phyloP scores from a whole-genome alignment of 2,888 invertebrate species.

The Steinernema scapterisci region DNA sequence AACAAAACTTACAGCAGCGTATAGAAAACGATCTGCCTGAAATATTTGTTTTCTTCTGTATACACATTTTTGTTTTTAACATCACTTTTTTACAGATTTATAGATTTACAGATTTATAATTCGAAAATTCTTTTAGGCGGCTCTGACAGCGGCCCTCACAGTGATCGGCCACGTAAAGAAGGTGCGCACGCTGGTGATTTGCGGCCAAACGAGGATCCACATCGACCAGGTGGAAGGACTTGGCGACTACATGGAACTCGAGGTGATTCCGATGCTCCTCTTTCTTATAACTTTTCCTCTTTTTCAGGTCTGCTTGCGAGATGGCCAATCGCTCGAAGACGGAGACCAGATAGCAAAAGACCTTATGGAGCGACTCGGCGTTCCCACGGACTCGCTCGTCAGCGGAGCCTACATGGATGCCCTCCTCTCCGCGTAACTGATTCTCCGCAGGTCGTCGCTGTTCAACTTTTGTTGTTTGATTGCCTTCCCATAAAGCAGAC shows the following conservation, averaged over 20 bases:
- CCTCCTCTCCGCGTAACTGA: slow-evolving; percentile 12
- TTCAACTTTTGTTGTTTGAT: not conserved
- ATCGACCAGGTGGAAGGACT: slow-evolving; percentile 79
- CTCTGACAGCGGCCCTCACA: slow-evolving; percentile 76
- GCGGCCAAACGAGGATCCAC: slow-evolving; percentile 84
- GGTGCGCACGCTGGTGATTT: slow-evolving; percentile 78
- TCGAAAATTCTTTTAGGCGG: no score
- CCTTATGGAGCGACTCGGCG: slow-evolving; percentile 75
- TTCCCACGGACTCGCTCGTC: slow-evolving; percentile 45
- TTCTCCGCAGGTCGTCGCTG: not conserved
- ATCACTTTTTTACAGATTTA: slow-evolving; percentile 27
- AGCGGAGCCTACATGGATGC: slow-evolving; percentile 58
- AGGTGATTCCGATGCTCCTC: slow-evolving; percentile 72
- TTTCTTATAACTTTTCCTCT: not conserved
- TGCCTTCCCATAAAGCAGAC: slow-evolving; percentile 70
- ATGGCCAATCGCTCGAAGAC: slow-evolving; percentile 75
- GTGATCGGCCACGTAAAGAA: slow-evolving; percentile 78
- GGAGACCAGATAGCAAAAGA: slow-evolving; percentile 78
- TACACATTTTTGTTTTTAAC: no score
- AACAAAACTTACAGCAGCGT: no score
- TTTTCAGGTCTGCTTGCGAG: slow-evolving; percentile 75
- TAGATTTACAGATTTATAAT: slow-evolving; percentile 34
- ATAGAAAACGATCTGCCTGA: no score
- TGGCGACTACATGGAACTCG: slow-evolving; percentile 83
- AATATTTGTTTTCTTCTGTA: no score